Conservation (phyloP, 2,888 invertebrate species). For the Leptothorax acervorum region DNA sequence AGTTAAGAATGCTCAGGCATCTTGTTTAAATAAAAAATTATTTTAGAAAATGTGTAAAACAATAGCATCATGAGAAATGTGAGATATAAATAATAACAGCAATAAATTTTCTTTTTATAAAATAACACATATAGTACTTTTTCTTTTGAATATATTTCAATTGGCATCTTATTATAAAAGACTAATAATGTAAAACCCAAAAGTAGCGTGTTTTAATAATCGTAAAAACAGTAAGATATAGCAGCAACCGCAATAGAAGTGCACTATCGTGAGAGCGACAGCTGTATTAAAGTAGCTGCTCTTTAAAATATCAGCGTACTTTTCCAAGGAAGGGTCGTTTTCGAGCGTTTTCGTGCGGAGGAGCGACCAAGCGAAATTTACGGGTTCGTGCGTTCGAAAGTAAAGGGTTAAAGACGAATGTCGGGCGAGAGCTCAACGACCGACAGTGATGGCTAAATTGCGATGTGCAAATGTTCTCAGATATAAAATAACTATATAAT, state of each 20-base stretch:
- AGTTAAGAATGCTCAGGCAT: background rate
- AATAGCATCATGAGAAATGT: background rate
- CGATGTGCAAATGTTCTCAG: constrained; percentile 31
- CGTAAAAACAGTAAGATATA: background rate
- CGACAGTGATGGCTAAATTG: constrained; percentile 52
- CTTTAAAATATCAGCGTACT: constrained; percentile 40
- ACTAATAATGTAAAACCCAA: background rate
- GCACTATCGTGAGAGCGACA: constrained; percentile 22
- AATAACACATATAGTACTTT: background rate
- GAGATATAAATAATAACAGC: background rate
- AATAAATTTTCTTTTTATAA: background rate
- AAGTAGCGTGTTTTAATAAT: constrained; percentile 10
- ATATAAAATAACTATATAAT: background rate
- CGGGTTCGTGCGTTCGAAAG: constrained; percentile 69
- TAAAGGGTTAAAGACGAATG: constrained; percentile 71
- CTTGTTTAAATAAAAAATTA: background rate
- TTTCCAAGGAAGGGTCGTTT: constrained; percentile 28
- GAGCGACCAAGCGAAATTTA: constrained; percentile 71
- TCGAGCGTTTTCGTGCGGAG: constrained; percentile 40
- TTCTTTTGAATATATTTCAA: background rate
- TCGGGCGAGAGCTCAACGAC: constrained; percentile 62
- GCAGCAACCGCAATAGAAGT: constrained; percentile 8
- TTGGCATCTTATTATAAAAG: background rate
- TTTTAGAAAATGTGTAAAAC: background rate
- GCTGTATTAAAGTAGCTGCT: constrained; percentile 39